These are phyloP conservation scores for Aspidiotus destructor DNA, from an alignment of 2,888 invertebrate species.

Conservation along the genomic window DNA sequence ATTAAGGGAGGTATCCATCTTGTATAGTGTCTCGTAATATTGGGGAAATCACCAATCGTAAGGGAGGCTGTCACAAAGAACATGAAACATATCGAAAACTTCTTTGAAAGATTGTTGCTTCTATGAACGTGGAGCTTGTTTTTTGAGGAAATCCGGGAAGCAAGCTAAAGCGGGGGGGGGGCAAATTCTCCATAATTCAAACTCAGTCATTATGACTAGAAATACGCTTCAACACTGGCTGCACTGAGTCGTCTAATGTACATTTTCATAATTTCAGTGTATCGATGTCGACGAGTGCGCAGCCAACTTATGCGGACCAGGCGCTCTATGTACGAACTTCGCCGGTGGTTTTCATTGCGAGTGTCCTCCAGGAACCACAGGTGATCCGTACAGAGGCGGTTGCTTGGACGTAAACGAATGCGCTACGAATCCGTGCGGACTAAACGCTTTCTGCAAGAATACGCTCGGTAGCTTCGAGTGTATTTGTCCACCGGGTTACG, in stretches of 20 bases:
- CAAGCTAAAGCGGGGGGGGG: no score
- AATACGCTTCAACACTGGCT: no score
- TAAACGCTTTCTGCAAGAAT: constrained; percentile 69
- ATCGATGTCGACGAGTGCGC: constrained; percentile 76
- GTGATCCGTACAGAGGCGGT: constrained; percentile 62
- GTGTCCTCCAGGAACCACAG: constrained; percentile 71
- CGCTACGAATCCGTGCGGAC: constrained; percentile 59
- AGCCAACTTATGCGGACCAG: constrained; percentile 62
- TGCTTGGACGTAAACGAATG: constrained; percentile 71
- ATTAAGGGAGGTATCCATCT: no score
- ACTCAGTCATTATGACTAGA: no score
- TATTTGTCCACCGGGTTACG: constrained; percentile 70
- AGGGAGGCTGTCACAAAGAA: no score
- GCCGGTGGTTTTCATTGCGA: constrained; percentile 73
- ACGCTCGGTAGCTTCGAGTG: constrained; percentile 69
- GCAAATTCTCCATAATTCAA: no score
- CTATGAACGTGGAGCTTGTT: no score
- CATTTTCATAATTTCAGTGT: constrained; percentile 48
- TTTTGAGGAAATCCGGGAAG: no score
- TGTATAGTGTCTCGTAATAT: no score
- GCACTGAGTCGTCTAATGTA: not conserved
- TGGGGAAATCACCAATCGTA: no score
- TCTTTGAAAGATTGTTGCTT: no score
- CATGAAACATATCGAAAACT: no score
- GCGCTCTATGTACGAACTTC: constrained; percentile 69